Base-by-base conservation (phyloP, 1,140 invertebrate species). In the Melipona quadrifasciata region DNA sequence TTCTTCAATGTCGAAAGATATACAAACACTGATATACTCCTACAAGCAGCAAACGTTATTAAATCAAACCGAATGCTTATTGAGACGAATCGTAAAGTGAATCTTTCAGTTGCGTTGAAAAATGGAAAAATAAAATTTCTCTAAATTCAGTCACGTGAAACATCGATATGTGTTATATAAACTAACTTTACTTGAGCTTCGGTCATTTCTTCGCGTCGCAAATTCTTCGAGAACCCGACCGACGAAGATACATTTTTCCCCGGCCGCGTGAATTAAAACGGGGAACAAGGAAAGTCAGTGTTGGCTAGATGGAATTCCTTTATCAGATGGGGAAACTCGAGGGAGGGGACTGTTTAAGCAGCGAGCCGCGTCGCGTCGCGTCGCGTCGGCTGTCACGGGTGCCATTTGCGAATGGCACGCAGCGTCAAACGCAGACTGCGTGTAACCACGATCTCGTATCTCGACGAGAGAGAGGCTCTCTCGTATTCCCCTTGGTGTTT, bases 401-500 rank as follows among this genome's bases (percentile, higher is more conserved):
- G 73, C 61, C 73, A 76, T 76, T 82, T 82, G n/a, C 73, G 34
- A n/a, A 31, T 53, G 27, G 21, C 72, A 21, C 39, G 39, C 71
- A 67, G 47, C 61, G 61, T 67, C 72, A 57, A 77, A 77, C 51
- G 64, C 73, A 82, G 81, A 82, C 81, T 53, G 82, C 82, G 75
- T 72, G 86, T 64, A 82, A 78, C 84, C 64, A 55, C 58, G 86
- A 89, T 87, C 61, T 53, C 84, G 64, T 72, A 71, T 74, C 64
- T 68, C 11, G 64, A 64, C 53, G 57, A n/a, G 58, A 61, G 57
- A 51, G 39, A 47, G 39, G 0, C 55, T 80, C 27, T 31, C 31
- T 31, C 58, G 39, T 51, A 77, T 68, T 55, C 61, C 51, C 73
- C 65, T 34, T 34, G 12, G 80, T 31, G 80, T 85, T 85, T 80